Percentiles rank a stretch among this genome's conserved stretches.
Conservation (phyloP, 2,888 invertebrate species). For the Drosophila siamana region DNA sequence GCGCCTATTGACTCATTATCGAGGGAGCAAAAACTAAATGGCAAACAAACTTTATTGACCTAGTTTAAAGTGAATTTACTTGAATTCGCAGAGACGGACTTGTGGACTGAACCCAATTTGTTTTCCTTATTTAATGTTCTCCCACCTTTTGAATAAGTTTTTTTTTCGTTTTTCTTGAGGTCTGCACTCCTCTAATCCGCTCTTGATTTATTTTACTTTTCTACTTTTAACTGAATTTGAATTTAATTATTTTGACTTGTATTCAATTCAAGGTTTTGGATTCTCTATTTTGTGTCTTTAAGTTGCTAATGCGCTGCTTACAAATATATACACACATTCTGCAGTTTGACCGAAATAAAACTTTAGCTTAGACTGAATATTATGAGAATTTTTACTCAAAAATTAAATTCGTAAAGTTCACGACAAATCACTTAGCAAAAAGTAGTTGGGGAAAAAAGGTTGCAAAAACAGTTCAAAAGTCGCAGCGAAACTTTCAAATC, state of each 20-base stretch:
- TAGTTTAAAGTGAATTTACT: conserved; percentile 44
- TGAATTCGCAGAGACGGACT: conserved; percentile 15
- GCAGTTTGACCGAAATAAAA: conserved; percentile 30
- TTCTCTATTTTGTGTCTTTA: background rate
- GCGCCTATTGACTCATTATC: conserved; percentile 57
- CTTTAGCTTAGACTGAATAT: conserved; percentile 23
- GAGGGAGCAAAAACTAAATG: conserved; percentile 30
- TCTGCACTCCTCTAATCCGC: background rate
- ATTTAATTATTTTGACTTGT: background rate
- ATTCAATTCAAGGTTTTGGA: background rate
- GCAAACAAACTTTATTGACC: conserved; percentile 65
- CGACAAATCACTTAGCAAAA: conserved; percentile 76
- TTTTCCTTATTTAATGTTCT: background rate
- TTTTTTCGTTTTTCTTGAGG: background rate
- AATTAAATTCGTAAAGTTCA: conserved; percentile 69
- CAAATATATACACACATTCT: background rate
- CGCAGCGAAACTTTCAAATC: conserved; percentile 62
- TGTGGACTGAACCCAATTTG: background rate
- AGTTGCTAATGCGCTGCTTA: conserved; percentile 11
- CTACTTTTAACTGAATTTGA: background rate
- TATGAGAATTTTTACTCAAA: conserved; percentile 44
- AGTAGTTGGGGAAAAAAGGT: conserved; percentile 43
- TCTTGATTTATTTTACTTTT: background rate
- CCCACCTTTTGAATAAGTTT: background rate
- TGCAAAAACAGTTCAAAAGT: conserved; percentile 47